Evolutionary conservation across 1,140 invertebrate species (phyloP).

Genomic region (Micrasema minimum): DNA sequence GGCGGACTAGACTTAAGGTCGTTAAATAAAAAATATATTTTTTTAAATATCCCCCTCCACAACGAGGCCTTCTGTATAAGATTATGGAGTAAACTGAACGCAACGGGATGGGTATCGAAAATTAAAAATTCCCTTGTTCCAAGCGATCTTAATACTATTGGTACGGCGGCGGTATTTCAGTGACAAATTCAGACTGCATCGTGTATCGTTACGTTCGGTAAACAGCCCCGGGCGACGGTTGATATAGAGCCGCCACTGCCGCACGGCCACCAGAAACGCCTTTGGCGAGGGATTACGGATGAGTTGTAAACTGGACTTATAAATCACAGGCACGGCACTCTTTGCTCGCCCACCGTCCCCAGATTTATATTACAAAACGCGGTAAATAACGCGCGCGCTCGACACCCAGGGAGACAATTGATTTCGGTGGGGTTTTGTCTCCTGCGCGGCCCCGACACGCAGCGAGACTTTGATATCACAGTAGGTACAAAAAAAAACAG

Average conservation of each 20-base stretch:
- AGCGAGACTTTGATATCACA: not conserved
- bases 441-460: not conserved
- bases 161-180: not conserved
- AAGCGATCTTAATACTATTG: too few relatives aligned
- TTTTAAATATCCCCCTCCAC: too few relatives aligned
- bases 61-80: too few relatives aligned
- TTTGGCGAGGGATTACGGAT: constrained; percentile 21
- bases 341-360: constrained; percentile 35
- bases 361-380: constrained; percentile 31
- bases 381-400: constrained; percentile 26
- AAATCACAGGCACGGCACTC: constrained; percentile 28
- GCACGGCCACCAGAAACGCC: not conserved
- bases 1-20: too few relatives aligned
- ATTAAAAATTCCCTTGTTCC: too few relatives aligned
- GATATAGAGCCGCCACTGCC: constrained; percentile 14
- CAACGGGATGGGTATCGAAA: too few relatives aligned
- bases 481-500: not conserved
- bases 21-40: too few relatives aligned
- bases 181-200: not conserved
- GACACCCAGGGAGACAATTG: constrained; percentile 37
- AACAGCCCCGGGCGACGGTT: constrained; percentile 12
- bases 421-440: constrained; percentile 25
- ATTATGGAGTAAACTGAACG: too few relatives aligned
- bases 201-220: constrained; percentile 14
- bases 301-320: constrained; percentile 23